phyloP scores from a whole-genome alignment of 1,140 invertebrate species.

The Lineus longissimus region DNA sequence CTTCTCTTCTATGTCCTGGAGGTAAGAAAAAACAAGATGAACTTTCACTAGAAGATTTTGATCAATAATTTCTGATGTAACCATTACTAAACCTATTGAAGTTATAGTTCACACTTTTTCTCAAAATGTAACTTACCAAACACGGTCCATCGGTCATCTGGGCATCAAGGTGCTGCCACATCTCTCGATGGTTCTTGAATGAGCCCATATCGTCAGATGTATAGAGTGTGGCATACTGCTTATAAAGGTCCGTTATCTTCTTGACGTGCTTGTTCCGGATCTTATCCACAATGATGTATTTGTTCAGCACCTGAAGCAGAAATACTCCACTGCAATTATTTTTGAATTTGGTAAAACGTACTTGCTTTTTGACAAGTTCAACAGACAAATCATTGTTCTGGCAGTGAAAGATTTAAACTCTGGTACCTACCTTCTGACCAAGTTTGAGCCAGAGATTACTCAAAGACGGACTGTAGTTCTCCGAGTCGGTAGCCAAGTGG shows the following conservation, averaged over 20 bases:
- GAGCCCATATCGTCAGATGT: slow-evolving; percentile 37
- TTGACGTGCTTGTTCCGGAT: slow-evolving; percentile 44
- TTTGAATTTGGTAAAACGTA: too few relatives aligned
- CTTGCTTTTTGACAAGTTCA: too few relatives aligned
- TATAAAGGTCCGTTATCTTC: slow-evolving; percentile 62
- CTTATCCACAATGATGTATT: slow-evolving; percentile 66
- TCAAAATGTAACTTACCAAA: slow-evolving; percentile 51
- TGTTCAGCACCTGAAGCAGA: slow-evolving; percentile 57
- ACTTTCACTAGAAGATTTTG: too few relatives aligned
- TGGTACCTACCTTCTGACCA: slow-evolving; percentile 55
- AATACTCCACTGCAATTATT: too few relatives aligned
- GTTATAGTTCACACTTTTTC: not conserved
- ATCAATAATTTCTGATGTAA: not conserved
- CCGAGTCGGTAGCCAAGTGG: slow-evolving; percentile 69
- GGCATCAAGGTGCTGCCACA: slow-evolving; percentile 66
- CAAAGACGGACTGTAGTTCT: slow-evolving; percentile 72
- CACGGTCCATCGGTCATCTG: slow-evolving; percentile 55
- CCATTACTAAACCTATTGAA: not conserved
- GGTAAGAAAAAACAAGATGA: slow-evolving; percentile 6
- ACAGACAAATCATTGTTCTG: too few relatives aligned
- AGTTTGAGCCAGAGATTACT: slow-evolving; percentile 64
- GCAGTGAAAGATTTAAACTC: too few relatives aligned
- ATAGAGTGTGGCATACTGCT: slow-evolving; percentile 70
- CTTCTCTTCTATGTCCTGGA: slow-evolving; percentile 25
- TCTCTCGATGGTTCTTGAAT: slow-evolving; percentile 64